Base-by-base conservation (phyloP, 2,888 invertebrate species). In the Drymonia ruficornis region DNA sequence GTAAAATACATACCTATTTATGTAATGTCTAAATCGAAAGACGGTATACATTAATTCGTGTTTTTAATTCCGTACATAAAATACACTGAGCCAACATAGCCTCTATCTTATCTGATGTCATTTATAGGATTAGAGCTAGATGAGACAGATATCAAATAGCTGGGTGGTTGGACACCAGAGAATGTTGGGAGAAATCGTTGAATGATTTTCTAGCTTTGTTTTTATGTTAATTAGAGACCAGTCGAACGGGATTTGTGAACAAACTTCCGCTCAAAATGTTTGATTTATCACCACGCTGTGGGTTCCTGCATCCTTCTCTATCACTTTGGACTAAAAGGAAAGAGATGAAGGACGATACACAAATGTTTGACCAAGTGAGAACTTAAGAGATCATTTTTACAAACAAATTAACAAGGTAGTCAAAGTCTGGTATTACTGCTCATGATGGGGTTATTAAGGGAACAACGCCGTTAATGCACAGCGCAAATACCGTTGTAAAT, bases 51-150 rank as follows among this genome's bases (percentile, higher is more conserved):
- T 78, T 73, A 73, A 76, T 77, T 79, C 68, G 63, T 68, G 67
- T 66, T 70, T 80, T 80, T 76, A 79, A 81, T 78, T 73, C 70
- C 60, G 56, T 59, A 62, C 69, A 76, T 79, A 81, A 75, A 82
- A 79, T 72, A 71, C 71, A 67, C 63, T 61, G 60, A 64, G 44
- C 51, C 73, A 83, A 69, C 72, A 53, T 84, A 70, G 57, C 63
- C 84, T 53, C 82, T 77, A 78, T 81, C 87, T 90, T 86, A 91
- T 89, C 87, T 79, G 85, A 89, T 89, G 90, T 91, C 90, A 86
- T 91, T 90, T 90, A 89, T 90, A 80, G 86, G 89, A 90, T 91
- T 89, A 91, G 80, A 77, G 80, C 81, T 82, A 89, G 90, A 91
- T 91, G 86, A 74, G 86, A 80, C 84, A 84, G 89, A 91, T 88